Evolutionary conservation across 2,888 invertebrate species (phyloP), one percentile per base, ranked within the genome.

Genomic region (Drosophila recens): DNA sequence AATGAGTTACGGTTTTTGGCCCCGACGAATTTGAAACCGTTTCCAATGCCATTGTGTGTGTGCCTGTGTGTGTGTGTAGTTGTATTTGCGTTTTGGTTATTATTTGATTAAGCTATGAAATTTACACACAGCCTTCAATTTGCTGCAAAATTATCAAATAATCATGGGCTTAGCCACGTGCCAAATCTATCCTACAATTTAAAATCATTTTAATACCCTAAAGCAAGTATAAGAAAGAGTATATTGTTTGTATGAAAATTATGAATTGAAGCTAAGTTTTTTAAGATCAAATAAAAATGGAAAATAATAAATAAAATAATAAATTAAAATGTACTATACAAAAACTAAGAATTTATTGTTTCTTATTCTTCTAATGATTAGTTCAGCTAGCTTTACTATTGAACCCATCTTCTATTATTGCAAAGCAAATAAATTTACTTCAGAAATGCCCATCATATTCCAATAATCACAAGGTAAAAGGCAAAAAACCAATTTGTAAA

Each of bases 1-100:
- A 80, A 86, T 82, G 80, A 83, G 74, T 76, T 84, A 75, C 63
- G 72, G 67, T 72, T 67, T 84, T 79, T 68, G 66, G 66, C 42
- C 58, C 53, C 63, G 53, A 72, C 56, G 59, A 67, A 46, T 56
- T 69, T 56, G 43, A 27, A 42, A 49, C 40, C 69, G 69, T 69
- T 65, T 58, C 33, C 61, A 71, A 43, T 45, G 46, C 10, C 46
- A 43, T 40, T 58, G 48, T 34, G 30, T 59, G 15, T 43, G 33
- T 54, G 43, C 33, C 27, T 27, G 10, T 56, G 46, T 49, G 8
- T 27, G 27, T 20, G 34, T 54, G 33, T 51, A 48, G 36, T 42
- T 59, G 51, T 62, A 54, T 69, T 69, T 67, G 46, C 51, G 48
- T 36, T 42, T 54, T 36, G 46, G 65, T 58, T 68, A 72, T 78